These are phyloP conservation scores for Anthophora plumipes DNA, from an alignment of 2,888 invertebrate species.

Conservation along the genomic window DNA sequence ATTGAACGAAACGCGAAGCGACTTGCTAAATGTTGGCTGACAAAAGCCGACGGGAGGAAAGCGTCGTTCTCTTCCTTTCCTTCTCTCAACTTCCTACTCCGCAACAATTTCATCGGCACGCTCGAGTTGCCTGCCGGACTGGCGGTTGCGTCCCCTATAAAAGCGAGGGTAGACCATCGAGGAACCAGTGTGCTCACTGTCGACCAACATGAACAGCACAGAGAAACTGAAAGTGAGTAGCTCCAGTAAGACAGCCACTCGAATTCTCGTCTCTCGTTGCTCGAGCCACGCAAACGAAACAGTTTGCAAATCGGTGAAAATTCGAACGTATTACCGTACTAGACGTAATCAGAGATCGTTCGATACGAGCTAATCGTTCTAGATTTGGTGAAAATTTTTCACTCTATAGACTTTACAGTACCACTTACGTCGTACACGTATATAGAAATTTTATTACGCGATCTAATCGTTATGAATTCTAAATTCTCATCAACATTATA, in stretches of 20 bases:
- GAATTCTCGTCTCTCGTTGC: conserved; percentile 48
- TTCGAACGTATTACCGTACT: conserved; percentile 19
- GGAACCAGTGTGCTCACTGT: conserved; percentile 82
- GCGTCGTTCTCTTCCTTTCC: conserved; percentile 72
- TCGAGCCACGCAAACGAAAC: conserved; percentile 36
- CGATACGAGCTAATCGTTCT: neutral
- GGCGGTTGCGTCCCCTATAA: conserved; percentile 78
- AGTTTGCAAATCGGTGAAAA: conserved; percentile 19
- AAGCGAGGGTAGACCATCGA: conserved; percentile 82
- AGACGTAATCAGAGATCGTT: neutral
- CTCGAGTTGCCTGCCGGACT: conserved; percentile 71
- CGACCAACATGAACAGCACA: conserved; percentile 82
- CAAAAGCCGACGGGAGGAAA: conserved; percentile 62
- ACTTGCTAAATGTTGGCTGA: conserved; percentile 53
- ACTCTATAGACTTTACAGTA: neutral
- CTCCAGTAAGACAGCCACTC: conserved; percentile 60
- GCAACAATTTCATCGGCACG: conserved; percentile 75
- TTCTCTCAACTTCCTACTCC: conserved; percentile 75
- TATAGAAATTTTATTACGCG: no score
- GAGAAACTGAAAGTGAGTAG: conserved; percentile 83
- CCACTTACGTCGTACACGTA: neutral
- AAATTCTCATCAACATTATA: neutral
- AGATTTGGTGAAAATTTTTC: neutral
- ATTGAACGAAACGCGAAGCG: conserved; percentile 29
- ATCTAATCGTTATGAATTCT: no score